phyloP scores from a whole-genome alignment of 2,113 vertebrate genomes.

The Benitochromis conjunctus region DNA sequence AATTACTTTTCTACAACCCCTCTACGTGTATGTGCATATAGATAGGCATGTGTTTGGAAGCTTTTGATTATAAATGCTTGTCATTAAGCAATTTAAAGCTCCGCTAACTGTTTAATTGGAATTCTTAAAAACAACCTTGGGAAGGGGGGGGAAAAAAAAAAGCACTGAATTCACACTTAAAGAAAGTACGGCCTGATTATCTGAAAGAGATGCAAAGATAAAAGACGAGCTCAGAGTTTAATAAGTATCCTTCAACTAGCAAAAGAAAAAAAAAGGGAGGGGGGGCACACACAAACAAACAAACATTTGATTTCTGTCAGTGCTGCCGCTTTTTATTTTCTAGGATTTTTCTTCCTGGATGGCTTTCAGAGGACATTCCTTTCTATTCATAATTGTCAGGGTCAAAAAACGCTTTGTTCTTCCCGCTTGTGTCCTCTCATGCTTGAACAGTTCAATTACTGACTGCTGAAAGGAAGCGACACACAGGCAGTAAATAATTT shows the following conservation, averaged over 20 bases:
- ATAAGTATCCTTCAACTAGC: neutral
- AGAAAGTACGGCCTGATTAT: neutral
- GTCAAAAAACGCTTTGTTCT: conserved; percentile 53
- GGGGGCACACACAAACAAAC: neutral
- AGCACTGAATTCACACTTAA: neutral
- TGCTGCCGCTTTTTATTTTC: conserved; percentile 3
- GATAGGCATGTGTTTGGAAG: neutral
- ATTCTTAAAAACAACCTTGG: neutral
- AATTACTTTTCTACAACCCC: neutral
- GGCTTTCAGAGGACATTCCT: conserved; percentile 41
- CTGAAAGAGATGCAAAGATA: neutral
- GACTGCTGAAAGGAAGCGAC: conserved; percentile 38
- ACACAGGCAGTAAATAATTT: conserved; percentile 48
- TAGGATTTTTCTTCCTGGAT: conserved; percentile 11
- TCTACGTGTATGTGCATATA: neutral
- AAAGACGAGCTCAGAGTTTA: neutral
- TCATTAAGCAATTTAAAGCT: neutral
- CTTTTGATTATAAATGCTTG: neutral
- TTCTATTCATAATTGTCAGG: conserved; percentile 39
- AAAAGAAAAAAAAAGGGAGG: neutral
- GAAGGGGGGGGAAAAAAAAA: neutral
- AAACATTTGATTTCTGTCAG: neutral
- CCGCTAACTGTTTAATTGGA: neutral
- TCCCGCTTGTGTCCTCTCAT: conserved; percentile 45
- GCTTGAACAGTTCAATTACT: conserved; percentile 60